Base-by-base conservation (phyloP, 37 sponge, comb jelly and placozoan species). In the Hormiphora californensis region DNA sequence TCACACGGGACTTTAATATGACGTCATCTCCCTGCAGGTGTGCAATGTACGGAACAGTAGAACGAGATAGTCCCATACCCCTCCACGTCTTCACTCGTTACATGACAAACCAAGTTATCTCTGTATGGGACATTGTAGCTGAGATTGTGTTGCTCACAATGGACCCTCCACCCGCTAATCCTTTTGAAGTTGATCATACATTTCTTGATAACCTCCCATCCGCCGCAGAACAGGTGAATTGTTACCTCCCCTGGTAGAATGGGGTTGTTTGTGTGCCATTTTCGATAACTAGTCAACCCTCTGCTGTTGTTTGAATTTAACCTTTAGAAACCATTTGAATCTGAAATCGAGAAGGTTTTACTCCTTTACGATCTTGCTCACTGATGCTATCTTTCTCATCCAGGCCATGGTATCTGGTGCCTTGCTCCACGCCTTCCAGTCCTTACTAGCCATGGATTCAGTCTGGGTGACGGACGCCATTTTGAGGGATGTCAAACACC, bases 181-280 rank as follows among this genome's bases (percentile, higher is more conserved):
- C 97, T 5, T 94, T 96, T 89, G 94, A 89, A 2, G 90, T 96
- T 19, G 97, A 96, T 43, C 40, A 94, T 27, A 91, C 91, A 49
- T 96, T 90, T 86, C 92, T 91, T 89, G 92, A 92, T 8, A 55
- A 87, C 36, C 89, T 94, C 0, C 89, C 89, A 21, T 36, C 78
- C 0, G 41, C 54, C 0, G 93, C 4, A 28, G 37, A 65, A 28
- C 67, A 65, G 37, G 51, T 46, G n/a, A n/a, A n/a, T n/a, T n/a
- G n/a, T n/a, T n/a, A n/a, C n/a, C n/a, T n/a, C n/a, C n/a, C n/a
- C n/a, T n/a, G n/a, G n/a, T n/a, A n/a, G n/a, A n/a, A n/a, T n/a
- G n/a, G n/a, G n/a, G n/a, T n/a, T n/a, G n/a, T n/a, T n/a, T n/a
- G n/a, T n/a, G n/a, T n/a, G n/a, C n/a, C n/a, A n/a, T n/a, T n/a